These are phyloP conservation scores for Archocentrus centrarchus DNA, from an alignment of 2,113 vertebrate genomes.

Conservation along the genomic window DNA sequence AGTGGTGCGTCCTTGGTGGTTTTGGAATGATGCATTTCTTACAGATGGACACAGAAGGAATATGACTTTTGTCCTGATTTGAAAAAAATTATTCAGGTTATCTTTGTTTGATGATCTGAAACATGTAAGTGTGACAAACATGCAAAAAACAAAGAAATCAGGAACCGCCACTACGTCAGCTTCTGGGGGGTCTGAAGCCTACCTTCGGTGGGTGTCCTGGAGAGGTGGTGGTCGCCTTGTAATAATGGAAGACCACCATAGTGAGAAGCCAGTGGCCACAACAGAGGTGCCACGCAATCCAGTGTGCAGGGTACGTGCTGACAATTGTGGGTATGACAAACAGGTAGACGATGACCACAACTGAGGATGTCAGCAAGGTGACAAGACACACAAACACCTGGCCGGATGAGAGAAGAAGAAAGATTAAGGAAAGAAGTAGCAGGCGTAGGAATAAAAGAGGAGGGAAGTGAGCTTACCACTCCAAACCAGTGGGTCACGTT, in stretches of 20 bases:
- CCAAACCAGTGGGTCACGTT: slow-evolving; percentile 96
- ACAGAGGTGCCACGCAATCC: slow-evolving; percentile 89
- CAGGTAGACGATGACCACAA: slow-evolving; percentile 90
- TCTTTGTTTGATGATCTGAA: too few species aligned
- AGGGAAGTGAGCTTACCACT: slow-evolving; percentile 84
- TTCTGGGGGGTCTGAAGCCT: accelerated
- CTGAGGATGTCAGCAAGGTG: slow-evolving; percentile 87
- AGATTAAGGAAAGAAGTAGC: not conserved
- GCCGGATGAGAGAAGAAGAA: not conserved
- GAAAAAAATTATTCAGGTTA: not conserved
- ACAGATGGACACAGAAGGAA: slow-evolving; percentile 90
- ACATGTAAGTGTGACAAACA: too few species aligned
- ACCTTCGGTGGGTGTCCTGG: slow-evolving; percentile 93
- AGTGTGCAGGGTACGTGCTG: slow-evolving; percentile 85
- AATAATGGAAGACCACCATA: slow-evolving; percentile 97
- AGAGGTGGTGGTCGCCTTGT: slow-evolving; percentile 92
- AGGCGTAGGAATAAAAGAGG: not conserved
- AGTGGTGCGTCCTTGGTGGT: slow-evolving; percentile 95
- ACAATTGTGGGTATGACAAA: slow-evolving; percentile 92
- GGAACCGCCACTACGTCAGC: not conserved
- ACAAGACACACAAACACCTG: slow-evolving; percentile 96
- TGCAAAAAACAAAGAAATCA: not conserved
- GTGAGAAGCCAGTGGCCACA: slow-evolving; percentile 97
- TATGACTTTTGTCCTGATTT: slow-evolving; percentile 48
- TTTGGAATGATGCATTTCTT: slow-evolving; percentile 97